Evolutionary conservation across 2,888 invertebrate species (phyloP).

Genomic region (Hipparchia sbordonii): DNA sequence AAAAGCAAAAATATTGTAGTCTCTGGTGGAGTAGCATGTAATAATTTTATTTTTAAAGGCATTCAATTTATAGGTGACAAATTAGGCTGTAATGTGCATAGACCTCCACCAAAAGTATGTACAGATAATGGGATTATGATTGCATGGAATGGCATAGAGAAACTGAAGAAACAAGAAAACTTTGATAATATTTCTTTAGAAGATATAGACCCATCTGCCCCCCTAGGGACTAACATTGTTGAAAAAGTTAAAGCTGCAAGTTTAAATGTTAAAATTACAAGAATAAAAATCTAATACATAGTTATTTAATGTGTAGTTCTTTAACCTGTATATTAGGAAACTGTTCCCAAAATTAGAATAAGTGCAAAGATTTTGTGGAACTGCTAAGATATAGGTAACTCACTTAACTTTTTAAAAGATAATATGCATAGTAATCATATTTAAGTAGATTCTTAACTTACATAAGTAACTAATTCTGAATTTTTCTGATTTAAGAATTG

Average conservation of each 20-base stretch:
- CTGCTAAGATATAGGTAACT: too few relatives aligned
- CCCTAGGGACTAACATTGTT: constrained; percentile 84
- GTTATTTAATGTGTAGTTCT: not conserved
- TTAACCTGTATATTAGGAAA: too few relatives aligned
- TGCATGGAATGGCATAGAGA: constrained; percentile 98
- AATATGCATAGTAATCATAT: too few relatives aligned
- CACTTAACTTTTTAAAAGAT: too few relatives aligned
- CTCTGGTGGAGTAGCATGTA: constrained; percentile 98
- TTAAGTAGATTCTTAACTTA: too few relatives aligned
- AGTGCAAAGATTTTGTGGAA: too few relatives aligned
- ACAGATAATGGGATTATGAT: constrained; percentile 99
- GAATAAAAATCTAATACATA: constrained; percentile 39
- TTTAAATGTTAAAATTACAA: constrained; percentile 69
- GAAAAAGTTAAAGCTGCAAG: constrained; percentile 80
- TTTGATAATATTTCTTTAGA: constrained; percentile 81
- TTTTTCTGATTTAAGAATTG: too few relatives aligned
- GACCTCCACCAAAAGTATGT: constrained; percentile 93
- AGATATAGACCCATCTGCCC: constrained; percentile 82
- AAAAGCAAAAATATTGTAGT: constrained; percentile 87
- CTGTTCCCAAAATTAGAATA: too few relatives aligned
- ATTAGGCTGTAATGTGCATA: constrained; percentile 85
- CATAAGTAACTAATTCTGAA: too few relatives aligned
- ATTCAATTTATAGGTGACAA: constrained; percentile 86
- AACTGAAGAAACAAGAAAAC: constrained; percentile 66
- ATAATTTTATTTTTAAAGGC: constrained; percentile 89